phyloP scores from a whole-genome alignment of 1,140 invertebrate genomes.

The Protaetia brevitarsis region DNA sequence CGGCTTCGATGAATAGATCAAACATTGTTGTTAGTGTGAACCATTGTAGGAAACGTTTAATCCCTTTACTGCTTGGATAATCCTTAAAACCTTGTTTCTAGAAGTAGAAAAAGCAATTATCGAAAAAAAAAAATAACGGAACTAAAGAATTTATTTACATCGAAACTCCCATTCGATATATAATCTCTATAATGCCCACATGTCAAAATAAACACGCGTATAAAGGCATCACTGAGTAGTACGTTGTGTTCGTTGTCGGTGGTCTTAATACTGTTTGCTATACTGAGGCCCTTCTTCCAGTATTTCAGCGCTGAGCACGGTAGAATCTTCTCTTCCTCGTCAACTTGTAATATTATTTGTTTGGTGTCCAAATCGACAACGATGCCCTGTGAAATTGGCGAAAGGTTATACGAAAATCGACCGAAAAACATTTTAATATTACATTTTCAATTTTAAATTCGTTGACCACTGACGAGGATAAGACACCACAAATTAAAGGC shows the following conservation, averaged over 20 bases:
- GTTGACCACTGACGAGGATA: slow-evolving; percentile 52
- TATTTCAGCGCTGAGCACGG: slow-evolving; percentile 58
- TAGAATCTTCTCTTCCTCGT: slow-evolving; percentile 65
- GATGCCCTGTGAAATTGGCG: slow-evolving; percentile 55
- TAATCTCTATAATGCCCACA: slow-evolving; percentile 60
- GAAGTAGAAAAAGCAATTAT: slow-evolving; percentile 19
- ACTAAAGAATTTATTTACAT: slow-evolving; percentile 48
- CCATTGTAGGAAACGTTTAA: slow-evolving; percentile 73
- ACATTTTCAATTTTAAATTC: slow-evolving; percentile 51
- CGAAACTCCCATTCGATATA: slow-evolving; percentile 55
- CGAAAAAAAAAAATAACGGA: neutral
- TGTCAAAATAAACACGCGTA: slow-evolving; percentile 64
- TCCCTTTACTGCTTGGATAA: slow-evolving; percentile 57
- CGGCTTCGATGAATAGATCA: slow-evolving; percentile 47
- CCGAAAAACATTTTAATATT: slow-evolving; percentile 27
- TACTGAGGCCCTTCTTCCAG: slow-evolving; percentile 49
- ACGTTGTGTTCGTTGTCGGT: slow-evolving; percentile 51
- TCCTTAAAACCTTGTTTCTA: slow-evolving; percentile 45
- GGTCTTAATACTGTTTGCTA: slow-evolving; percentile 48
- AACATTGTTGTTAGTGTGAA: slow-evolving; percentile 84
- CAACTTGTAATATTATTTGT: slow-evolving; percentile 53
- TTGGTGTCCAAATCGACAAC: slow-evolving; percentile 64
- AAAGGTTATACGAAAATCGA: neutral
- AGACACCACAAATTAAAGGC: slow-evolving; percentile 70
- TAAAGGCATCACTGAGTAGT: slow-evolving; percentile 64